Evolutionary conservation across 1,140 invertebrate genomes (phyloP).

Genomic region (Brachionus paranguensis): DNA sequence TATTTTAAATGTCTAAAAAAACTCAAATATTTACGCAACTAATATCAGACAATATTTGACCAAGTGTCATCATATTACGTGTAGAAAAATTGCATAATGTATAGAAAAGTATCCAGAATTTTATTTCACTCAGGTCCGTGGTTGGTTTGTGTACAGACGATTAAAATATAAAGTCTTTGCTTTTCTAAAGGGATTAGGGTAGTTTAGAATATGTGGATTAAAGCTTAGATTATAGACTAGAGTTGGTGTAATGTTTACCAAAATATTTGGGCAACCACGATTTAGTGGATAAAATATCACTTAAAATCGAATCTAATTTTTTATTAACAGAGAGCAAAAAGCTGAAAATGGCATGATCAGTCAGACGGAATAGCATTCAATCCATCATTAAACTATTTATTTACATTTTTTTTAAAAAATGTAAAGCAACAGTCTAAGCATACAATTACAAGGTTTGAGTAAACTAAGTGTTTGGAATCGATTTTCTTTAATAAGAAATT

Average conservation of each 20-base stretch:
- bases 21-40: neutral
- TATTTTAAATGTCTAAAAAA: neutral
- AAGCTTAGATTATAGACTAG: neutral
- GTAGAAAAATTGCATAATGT: neutral
- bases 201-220: neutral
- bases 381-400: neutral
- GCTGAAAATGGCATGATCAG: neutral
- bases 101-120: neutral
- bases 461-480: neutral
- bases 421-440: neutral
- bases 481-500: conserved; percentile 12
- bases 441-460: neutral
- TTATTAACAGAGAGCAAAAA: neutral
- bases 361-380: neutral
- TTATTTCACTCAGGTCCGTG: neutral
- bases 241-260: neutral
- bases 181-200: neutral
- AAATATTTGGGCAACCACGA: neutral
- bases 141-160: neutral
- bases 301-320: neutral
- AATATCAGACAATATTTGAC: neutral
- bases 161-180: neutral
- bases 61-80: neutral
- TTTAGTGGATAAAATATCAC: neutral
- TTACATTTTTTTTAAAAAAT: neutral